Base-by-base conservation (phyloP, 1,140 invertebrate species). In the Magallana ariakensis region DNA sequence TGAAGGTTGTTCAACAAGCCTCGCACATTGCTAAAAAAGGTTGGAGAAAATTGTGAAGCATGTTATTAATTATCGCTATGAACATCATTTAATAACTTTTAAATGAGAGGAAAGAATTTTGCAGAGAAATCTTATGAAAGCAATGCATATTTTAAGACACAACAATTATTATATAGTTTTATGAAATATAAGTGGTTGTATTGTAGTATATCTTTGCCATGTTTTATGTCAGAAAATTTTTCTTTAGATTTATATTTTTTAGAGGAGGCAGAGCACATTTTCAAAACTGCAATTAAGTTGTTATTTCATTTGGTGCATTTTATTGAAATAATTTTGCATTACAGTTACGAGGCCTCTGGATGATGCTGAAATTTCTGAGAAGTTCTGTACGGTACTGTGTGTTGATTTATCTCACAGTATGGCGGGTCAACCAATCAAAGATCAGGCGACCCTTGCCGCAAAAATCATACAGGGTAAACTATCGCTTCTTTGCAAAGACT, bases 381-480 rank as follows among this genome's bases (percentile, higher is more conserved):
- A 75, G 26, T 75, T 75, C 13, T 22, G 19, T 75, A 75, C 66
- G 11, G 66, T 75, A 22, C 4, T 75, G 66, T 75, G 66, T 75
- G 11, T 75, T 19, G 66, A 75, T 75, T 26, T 75, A 26, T 75
- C 66, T 75, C 66, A 15, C 66, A 75, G 22, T 10, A 75, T 75
- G 66, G 66, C 9, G 2, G 66, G 66, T 26, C 22, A 33, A 19
- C 22, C 22, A 0, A 26, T 75, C 22, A 75, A 75, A 26, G 8
- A 75, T 5, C 66, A 75, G 9, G 33, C 22, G 8, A 33, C 6
- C 26, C 9, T 1, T 9, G 66, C 66, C 0, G 11, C 26, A 26
- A 33, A 0, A 10, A 75, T 75, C 33, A 2, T 75, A 15, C 22
- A 75, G 13, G 33, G 66, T 75, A 75, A 75, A 26, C 13, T 46